A percentile compares a stretch with the other conserved stretches of the same genome.
These are phyloP conservation scores for Acrocephalus scirpaceus DNA, from an alignment of 2,797 vertebrate species.

Conservation along the genomic window DNA sequence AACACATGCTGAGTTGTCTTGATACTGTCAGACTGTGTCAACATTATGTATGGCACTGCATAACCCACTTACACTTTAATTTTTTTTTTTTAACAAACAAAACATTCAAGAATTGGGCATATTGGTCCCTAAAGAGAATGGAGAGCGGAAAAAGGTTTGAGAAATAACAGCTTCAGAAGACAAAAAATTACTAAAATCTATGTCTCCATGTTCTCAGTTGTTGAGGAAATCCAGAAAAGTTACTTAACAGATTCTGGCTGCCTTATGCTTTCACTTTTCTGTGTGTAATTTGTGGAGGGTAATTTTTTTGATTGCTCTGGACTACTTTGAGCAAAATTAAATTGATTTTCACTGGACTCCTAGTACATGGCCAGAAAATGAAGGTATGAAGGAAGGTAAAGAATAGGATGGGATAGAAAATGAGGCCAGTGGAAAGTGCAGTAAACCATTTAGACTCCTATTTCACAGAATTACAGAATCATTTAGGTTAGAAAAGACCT, in stretches of 20 bases:
- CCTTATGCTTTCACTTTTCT: not conserved
- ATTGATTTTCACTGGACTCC: not conserved
- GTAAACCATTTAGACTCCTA: not conserved
- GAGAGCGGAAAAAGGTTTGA: not conserved
- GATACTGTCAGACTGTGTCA: not conserved
- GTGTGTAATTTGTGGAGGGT: not conserved
- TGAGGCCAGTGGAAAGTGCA: not conserved
- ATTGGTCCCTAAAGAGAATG: not conserved
- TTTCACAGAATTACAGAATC: not conserved
- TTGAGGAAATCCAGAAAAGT: not conserved
- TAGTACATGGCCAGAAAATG: not conserved
- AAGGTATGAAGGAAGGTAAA: not conserved
- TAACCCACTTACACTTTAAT: not conserved
- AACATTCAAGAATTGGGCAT: not conserved
- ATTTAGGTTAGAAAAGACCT: not conserved
- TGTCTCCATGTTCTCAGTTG: not conserved
- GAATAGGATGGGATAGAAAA: not conserved
- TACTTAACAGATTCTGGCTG: not conserved
- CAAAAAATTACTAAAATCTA: not conserved
- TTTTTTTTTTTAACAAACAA: not conserved
- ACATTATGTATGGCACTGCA: not conserved
- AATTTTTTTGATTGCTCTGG: not conserved
- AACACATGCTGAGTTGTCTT: not conserved
- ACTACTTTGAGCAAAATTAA: not conserved
- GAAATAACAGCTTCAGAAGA: not conserved